Percentiles rank a stretch among this genome's conserved stretches.
Evolutionary conservation across 2,797 vertebrate genomes (phyloP).

Genomic region (Lepilemur septentrionalis): DNA sequence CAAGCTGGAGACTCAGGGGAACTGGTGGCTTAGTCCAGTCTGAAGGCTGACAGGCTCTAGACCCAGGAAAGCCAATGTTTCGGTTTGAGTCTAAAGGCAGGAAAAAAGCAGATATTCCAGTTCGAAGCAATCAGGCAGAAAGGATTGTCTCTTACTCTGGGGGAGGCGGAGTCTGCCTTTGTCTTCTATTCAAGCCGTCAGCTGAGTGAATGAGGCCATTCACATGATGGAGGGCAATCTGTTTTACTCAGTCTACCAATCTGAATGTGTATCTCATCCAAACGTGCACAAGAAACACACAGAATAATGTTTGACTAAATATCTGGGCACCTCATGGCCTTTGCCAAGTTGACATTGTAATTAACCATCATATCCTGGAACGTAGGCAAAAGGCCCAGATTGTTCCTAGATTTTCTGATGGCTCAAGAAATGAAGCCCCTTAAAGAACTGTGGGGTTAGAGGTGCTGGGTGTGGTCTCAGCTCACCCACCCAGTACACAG

Average conservation of each 20-base stretch:
- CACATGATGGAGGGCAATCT: too few species aligned
- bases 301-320: neutral
- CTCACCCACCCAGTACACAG: neutral
- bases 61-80: neutral
- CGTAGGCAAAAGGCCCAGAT: neutral
- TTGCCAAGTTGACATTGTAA: neutral
- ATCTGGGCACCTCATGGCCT: neutral
- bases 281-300: neutral
- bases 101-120: neutral
- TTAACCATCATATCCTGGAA: neutral
- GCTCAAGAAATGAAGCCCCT: neutral
- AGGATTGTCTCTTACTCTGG: neutral
- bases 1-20: neutral
- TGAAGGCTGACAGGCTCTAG: neutral
- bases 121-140: neutral
- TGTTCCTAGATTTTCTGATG: neutral
- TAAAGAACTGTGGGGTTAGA: neutral
- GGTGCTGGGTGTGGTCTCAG: neutral
- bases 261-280: neutral
- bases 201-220: neutral
- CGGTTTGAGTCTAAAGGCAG: too few species aligned
- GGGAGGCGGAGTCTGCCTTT: neutral
- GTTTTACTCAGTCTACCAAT: too few species aligned
- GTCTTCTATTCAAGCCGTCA: neutral
- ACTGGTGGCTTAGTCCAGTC: neutral